Percentiles rank a stretch among this genome's conserved stretches.
phyloP scores from a whole-genome alignment of 2,888 invertebrate genomes.

The Arge pagana region DNA sequence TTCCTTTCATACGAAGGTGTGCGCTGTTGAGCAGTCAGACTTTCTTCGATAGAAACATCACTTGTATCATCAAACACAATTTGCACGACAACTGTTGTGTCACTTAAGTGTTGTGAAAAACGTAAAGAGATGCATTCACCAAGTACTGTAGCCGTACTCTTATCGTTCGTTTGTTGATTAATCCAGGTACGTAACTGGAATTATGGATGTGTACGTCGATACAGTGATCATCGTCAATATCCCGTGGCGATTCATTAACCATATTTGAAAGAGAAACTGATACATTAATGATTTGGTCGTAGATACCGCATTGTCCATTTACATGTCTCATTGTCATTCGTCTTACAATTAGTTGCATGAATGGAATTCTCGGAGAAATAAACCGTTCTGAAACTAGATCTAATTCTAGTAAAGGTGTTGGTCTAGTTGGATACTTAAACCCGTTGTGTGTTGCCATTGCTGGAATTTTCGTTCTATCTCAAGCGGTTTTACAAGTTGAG shows the following conservation, averaged over 20 bases:
- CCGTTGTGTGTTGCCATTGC: conserved; percentile 31
- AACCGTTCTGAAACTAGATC: conserved; percentile 34
- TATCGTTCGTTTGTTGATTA: conserved; percentile 32
- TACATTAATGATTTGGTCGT: conserved; percentile 42
- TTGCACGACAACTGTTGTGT: conserved; percentile 3
- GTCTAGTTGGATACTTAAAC: conserved; percentile 34
- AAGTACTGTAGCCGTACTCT: conserved; percentile 37
- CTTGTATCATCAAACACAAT: neutral
- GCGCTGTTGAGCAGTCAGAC: conserved; percentile 18
- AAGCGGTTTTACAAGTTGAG: too few relatives aligned
- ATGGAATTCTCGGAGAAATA: conserved; percentile 37
- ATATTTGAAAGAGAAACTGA: conserved; percentile 37
- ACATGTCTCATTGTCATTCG: conserved; percentile 36
- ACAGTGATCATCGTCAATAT: conserved; percentile 39
- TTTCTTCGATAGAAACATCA: conserved; percentile 21
- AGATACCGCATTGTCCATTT: conserved; percentile 36
- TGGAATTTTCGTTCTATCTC: too few relatives aligned
- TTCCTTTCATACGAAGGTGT: conserved; percentile 29
- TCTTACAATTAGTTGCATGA: conserved; percentile 38
- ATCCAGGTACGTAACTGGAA: conserved; percentile 36
- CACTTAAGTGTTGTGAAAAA: conserved; percentile 21
- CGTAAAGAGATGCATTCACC: conserved; percentile 28
- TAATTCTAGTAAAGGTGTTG: conserved; percentile 29
- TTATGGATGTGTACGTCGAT: conserved; percentile 42
- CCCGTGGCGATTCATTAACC: conserved; percentile 33